Base-by-base conservation (phyloP, 2,113 vertebrate genomes). In the Aspiorhynchus laticeps region DNA sequence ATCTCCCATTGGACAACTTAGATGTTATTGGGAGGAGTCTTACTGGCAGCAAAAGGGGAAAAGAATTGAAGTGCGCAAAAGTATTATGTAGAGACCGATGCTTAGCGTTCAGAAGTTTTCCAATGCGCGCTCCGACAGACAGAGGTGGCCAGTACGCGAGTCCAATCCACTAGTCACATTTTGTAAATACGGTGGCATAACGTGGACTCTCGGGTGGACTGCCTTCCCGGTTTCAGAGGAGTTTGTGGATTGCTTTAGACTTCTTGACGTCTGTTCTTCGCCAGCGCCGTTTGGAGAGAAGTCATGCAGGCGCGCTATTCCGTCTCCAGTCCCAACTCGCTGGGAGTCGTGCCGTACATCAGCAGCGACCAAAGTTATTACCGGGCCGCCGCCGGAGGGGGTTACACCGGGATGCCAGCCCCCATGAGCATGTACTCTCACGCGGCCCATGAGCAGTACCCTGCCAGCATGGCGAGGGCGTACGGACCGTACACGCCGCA, bases 241-340 rank as follows among this genome's bases (percentile, higher is more conserved):
- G 85, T 88, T 86, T 92, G 78, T 85, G 80, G 80, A 76, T 82
- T 80, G 88, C 89, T 89, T 88, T 69, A 75, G 90, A 87, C 79
- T 93, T 90, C 90, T 90, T 90, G 90, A 85, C 79, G 90, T 85
- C 88, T 59, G 83, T 90, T 85, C 61, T 59, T 80, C 48, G 73
- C 90, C 88, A 53, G 75, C 73, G n/a, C 74, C 41, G 48, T 53
- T 78, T 78, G 48, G 17, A 90, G 48, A 77, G 90, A 87, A 86
- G 91, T 93, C 96, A 99, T 99, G 98, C 98, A 99, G 96, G 97
- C 98, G 94, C 97, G 98, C 91, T 99, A 99, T 94, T 97, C 98
- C 78, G 97, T 98, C 88, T 98, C 98, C 92, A 98, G 97, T 90
- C 97, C 98, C 90, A 98, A 97, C 96, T 97, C 98, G 7, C 94